Percentiles rank a stretch among this genome's conserved stretches.
phyloP scores from a whole-genome alignment of 2,113 vertebrate species.

The Gallinago media region DNA sequence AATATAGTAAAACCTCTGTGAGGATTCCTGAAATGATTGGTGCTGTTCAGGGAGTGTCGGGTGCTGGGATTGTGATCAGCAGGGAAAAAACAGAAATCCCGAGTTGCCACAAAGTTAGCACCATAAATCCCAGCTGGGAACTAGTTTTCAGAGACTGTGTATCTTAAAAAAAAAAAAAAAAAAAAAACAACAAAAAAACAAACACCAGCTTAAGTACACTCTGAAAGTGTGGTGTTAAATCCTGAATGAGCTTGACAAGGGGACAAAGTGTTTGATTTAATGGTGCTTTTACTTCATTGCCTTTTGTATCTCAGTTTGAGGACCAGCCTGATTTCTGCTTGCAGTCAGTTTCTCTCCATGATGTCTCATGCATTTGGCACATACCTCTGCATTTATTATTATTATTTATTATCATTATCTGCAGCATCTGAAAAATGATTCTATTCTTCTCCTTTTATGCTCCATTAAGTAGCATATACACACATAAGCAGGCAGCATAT shows the following conservation, averaged over 20 bases:
- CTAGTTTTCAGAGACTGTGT: background rate
- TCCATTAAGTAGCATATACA: constrained; percentile 38
- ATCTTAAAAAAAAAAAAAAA: background rate
- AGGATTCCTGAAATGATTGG: background rate
- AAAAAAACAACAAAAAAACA: too few species aligned
- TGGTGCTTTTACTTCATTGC: background rate
- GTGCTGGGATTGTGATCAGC: background rate
- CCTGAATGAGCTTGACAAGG: background rate
- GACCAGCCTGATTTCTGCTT: background rate
- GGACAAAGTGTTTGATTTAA: constrained; percentile 11
- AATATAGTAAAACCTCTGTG: too few species aligned
- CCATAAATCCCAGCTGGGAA: background rate
- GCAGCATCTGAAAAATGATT: constrained; percentile 29
- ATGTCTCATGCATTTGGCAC: background rate
- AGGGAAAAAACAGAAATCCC: background rate
- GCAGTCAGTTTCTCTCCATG: background rate
- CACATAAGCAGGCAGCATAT: background rate
- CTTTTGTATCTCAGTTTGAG: constrained; percentile 23
- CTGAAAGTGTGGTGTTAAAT: background rate
- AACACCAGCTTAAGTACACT: too few species aligned
- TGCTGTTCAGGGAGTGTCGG: background rate
- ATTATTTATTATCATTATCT: constrained; percentile 41
- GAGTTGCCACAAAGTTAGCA: background rate
- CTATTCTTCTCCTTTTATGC: constrained; percentile 17
- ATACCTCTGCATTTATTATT: background rate